Percentiles rank a stretch among this genome's conserved stretches.
phyloP scores from a whole-genome alignment of 2,888 invertebrate genomes.

The Aphodius granarius region DNA sequence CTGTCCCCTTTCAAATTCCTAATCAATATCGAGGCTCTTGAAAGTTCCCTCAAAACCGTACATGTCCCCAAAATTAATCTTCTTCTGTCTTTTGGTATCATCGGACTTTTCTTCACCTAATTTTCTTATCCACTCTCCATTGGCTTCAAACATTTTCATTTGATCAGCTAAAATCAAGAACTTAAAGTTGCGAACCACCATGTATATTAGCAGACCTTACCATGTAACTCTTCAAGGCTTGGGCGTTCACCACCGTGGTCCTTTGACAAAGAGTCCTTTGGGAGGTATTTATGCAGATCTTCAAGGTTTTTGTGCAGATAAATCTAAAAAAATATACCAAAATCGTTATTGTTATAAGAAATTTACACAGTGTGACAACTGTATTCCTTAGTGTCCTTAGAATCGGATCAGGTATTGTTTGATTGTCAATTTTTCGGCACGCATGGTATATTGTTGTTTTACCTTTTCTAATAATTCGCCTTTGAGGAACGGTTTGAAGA shows the following conservation, averaged over 20 bases:
- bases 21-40: conserved; percentile 71
- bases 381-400: too few species aligned
- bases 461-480: conserved; percentile 16
- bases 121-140: conserved; percentile 54
- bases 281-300: neutral
- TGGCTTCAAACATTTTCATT: conserved; percentile 40
- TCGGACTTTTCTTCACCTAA: conserved; percentile 55
- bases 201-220: too few species aligned
- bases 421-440: too few species aligned
- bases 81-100: conserved; percentile 63
- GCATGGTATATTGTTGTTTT: too few species aligned
- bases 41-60: conserved; percentile 74
- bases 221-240: conserved; percentile 62
- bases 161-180: neutral
- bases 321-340: neutral
- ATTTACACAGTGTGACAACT: too few species aligned
- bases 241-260: conserved; percentile 36
- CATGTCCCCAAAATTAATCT: conserved; percentile 61
- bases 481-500: conserved; percentile 11
- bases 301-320: neutral
- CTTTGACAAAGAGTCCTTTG: conserved; percentile 31
- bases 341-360: too few species aligned
- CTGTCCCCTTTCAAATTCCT: conserved; percentile 24
- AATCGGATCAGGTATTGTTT: too few species aligned
- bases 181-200: neutral